Percentiles rank a stretch among this genome's conserved stretches.
Evolutionary conservation across 1,140 invertebrate species (phyloP).

Genomic region (Parasteatoda tepidariorum): DNA sequence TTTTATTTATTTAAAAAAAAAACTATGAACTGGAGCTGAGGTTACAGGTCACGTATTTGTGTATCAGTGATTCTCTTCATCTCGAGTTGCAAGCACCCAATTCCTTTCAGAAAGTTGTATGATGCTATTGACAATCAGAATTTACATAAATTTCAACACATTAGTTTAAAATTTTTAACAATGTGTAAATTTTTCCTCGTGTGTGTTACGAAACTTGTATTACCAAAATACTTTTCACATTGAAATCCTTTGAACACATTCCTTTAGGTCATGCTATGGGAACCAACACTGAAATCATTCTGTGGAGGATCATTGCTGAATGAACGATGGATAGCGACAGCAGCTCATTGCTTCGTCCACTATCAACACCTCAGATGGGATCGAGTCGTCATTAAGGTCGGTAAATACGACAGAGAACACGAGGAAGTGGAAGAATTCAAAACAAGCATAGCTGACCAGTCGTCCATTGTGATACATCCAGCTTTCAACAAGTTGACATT

Average conservation of each 20-base stretch:
- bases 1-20: no score
- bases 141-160: no score
- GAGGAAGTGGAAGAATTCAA: conserved; percentile 57
- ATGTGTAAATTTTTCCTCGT: not conserved
- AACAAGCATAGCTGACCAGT: conserved; percentile 44
- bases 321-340: conserved; percentile 64
- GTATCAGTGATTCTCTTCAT: no score
- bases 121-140: no score
- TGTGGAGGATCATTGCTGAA: conserved; percentile 64
- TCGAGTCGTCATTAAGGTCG: conserved; percentile 50
- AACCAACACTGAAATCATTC: conserved; percentile 62
- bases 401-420: conserved; percentile 55
- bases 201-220: not conserved
- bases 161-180: no score
- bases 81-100: no score
- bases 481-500: conserved; percentile 74
- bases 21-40: no score
- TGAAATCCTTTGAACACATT: not conserved
- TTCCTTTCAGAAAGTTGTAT: no score
- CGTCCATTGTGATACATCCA: conserved; percentile 60
- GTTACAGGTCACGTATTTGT: no score
- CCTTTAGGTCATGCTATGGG: conserved; percentile 64
- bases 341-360: conserved; percentile 64
- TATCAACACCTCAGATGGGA: conserved; percentile 40
- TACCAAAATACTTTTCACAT: not conserved